Evolutionary conservation across 2,888 invertebrate species (phyloP).

Genomic region (Ischnus inquisitorius): DNA sequence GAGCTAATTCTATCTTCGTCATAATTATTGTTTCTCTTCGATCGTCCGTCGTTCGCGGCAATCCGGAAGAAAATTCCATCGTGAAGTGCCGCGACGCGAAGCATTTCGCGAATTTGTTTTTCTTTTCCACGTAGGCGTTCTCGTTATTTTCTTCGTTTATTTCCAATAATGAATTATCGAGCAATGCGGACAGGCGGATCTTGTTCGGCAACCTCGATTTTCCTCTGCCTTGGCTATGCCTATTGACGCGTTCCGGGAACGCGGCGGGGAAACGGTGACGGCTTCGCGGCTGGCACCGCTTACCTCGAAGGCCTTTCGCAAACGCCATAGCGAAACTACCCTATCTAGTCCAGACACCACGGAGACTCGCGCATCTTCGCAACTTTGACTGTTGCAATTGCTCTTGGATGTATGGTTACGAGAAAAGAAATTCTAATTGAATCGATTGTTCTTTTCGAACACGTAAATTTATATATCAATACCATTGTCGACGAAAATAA

Average conservation of each 20-base stretch:
- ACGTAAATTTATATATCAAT: too few relatives aligned
- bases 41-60: background rate
- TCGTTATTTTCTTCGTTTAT: background rate
- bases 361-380: background rate
- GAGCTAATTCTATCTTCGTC: slow-evolving; percentile 32
- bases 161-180: slow-evolving; percentile 38
- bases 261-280: slow-evolving; percentile 39
- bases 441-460: too few relatives aligned
- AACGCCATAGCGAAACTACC: slow-evolving; percentile 15
- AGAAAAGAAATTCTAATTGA: too few relatives aligned
- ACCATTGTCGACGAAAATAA: background rate
- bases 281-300: slow-evolving; percentile 55
- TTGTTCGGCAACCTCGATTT: slow-evolving; percentile 17
- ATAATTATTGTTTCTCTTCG: background rate
- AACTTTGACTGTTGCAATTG: background rate
- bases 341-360: background rate
- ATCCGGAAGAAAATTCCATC: background rate
- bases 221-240: slow-evolving; percentile 8
- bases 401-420: too few relatives aligned
- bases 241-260: slow-evolving; percentile 26
- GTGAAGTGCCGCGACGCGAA: background rate
- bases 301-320: background rate
- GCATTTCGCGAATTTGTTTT: background rate
- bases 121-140: background rate
- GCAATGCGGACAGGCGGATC: slow-evolving; percentile 34